Evolutionary conservation across 2,113 vertebrate genomes (phyloP).

Genomic region (Buteo buteo): DNA sequence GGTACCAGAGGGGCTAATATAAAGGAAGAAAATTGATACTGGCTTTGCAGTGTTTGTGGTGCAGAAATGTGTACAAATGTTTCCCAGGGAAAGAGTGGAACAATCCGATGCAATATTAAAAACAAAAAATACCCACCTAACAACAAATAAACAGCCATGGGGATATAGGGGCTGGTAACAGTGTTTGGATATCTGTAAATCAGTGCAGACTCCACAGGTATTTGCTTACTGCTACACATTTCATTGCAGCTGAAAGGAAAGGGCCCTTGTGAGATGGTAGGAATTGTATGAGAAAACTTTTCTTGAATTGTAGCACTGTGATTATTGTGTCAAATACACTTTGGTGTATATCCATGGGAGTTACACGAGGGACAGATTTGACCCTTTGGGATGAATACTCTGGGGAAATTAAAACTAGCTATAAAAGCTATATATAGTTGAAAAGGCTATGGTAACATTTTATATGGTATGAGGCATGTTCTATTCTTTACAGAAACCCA

Average conservation of each 20-base stretch:
- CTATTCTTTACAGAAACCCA: constrained; percentile 43
- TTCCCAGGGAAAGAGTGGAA: constrained; percentile 27
- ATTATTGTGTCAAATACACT: neutral
- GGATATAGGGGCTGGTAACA: neutral
- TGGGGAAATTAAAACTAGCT: constrained; percentile 43
- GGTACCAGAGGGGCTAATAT: constrained; percentile 42
- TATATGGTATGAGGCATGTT: neutral
- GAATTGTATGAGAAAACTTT: neutral
- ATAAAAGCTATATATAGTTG: constrained; percentile 33
- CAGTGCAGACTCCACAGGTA: neutral
- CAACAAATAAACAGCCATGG: constrained; percentile 8
- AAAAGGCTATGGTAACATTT: constrained; percentile 31
- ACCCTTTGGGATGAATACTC: constrained; percentile 9
- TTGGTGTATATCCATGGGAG: neutral
- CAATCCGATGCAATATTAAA: neutral
- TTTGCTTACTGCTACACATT: neutral
- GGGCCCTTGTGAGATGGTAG: neutral
- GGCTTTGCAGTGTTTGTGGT: constrained; percentile 15
- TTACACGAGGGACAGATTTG: neutral
- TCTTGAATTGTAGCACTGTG: neutral
- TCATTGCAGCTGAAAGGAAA: neutral
- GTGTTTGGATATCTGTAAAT: constrained; percentile 5
- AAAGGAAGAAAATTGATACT: constrained; percentile 31
- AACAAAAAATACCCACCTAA: neutral
- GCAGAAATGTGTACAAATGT: neutral